A percentile compares a stretch with the other conserved stretches of the same genome.
These are phyloP conservation scores for Glossosoma conforme DNA, from an alignment of 1,140 invertebrate species.

Conservation along the genomic window DNA sequence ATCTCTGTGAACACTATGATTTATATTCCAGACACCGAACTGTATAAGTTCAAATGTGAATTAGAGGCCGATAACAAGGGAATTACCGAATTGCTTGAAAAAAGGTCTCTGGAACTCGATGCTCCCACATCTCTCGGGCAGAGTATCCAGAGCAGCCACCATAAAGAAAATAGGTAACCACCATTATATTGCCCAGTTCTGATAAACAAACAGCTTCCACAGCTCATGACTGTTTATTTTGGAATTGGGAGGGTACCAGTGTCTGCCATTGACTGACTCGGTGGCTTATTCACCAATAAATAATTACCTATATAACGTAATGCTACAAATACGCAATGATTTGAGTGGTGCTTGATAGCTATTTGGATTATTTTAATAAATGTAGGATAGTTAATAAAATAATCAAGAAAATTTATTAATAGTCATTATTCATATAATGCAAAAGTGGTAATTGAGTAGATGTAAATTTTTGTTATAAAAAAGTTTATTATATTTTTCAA, in stretches of 20 bases:
- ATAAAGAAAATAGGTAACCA: constrained; percentile 49
- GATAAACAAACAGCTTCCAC: too few relatives aligned
- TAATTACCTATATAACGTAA: neutral
- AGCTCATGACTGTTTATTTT: too few relatives aligned
- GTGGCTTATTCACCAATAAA: neutral
- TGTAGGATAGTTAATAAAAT: too few relatives aligned
- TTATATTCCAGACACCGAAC: constrained; percentile 66
- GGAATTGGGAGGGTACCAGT: too few relatives aligned
- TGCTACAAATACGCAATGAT: neutral
- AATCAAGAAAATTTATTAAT: too few relatives aligned
- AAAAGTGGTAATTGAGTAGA: too few relatives aligned
- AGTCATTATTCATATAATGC: too few relatives aligned
- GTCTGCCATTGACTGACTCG: too few relatives aligned
- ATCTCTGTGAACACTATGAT: constrained; percentile 1
- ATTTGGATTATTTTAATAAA: constrained; percentile 2
- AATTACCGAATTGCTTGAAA: constrained; percentile 94
- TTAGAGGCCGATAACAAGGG: constrained; percentile 97
- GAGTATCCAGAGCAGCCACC: constrained; percentile 41
- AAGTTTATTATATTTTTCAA: too few relatives aligned
- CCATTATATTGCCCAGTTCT: too few relatives aligned
- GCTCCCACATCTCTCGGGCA: constrained; percentile 44
- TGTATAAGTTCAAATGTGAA: constrained; percentile 98
- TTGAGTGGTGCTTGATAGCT: neutral
- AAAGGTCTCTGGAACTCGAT: constrained; percentile 79
- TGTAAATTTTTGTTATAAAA: too few relatives aligned